Conservation (phyloP, 1,140 invertebrate genomes). For the Spodoptera litura region DNA sequence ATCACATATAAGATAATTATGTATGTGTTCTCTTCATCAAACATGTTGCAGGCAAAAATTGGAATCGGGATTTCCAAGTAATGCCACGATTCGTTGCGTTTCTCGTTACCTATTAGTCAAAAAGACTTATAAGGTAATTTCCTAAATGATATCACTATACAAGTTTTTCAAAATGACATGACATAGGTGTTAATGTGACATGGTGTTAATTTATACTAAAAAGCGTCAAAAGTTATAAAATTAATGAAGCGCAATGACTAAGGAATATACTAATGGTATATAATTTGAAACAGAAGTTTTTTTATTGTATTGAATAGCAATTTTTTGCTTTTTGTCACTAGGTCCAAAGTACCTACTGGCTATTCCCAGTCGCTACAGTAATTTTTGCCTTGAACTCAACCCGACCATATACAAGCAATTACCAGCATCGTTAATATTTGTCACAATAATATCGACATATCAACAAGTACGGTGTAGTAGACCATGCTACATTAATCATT, state of each 20-base stretch:
- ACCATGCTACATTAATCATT: constrained; percentile 62
- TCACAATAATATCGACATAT: constrained; percentile 52
- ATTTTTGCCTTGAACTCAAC: constrained; percentile 20
- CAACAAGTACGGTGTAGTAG: constrained; percentile 47
- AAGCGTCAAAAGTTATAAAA: neutral
- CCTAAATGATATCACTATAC: constrained; percentile 9
- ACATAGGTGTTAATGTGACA: constrained; percentile 4
- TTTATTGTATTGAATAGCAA: neutral
- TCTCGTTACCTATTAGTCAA: neutral
- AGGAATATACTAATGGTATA: neutral
- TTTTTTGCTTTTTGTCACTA: neutral
- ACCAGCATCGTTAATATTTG: constrained; percentile 44
- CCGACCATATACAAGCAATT: constrained; percentile 9
- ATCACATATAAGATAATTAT: neutral
- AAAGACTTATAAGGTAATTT: neutral
- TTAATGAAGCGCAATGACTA: neutral
- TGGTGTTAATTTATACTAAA: constrained; percentile 25
- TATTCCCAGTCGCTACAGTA: neutral
- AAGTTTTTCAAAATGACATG: neutral
- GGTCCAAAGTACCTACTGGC: neutral
- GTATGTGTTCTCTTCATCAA: neutral
- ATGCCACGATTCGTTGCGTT: neutral
- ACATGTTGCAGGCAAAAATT: neutral
- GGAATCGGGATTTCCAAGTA: neutral
- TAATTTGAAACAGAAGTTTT: neutral